Conservation (phyloP, 2,113 vertebrate genomes). For the Eublepharis macularius region DNA sequence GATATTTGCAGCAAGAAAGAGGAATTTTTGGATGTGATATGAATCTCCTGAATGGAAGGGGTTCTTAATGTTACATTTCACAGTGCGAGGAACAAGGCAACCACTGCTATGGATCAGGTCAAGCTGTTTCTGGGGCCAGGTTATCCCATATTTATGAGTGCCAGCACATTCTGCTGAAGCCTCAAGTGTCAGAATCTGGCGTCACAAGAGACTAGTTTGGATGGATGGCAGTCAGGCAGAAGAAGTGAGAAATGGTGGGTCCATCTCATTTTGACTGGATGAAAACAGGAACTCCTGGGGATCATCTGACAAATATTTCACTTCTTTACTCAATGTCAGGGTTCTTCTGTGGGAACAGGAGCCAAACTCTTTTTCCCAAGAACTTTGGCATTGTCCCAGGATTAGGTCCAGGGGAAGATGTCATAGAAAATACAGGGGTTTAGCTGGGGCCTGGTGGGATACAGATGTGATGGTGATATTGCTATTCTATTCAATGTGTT, state of each 20-base stretch:
- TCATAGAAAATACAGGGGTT: constrained; percentile 58
- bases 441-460: constrained; percentile 29
- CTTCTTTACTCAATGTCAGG: constrained; percentile 50
- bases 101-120: neutral
- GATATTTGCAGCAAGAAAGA: neutral
- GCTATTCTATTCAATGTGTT: neutral
- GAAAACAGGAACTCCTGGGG: neutral
- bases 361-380: constrained; percentile 55
- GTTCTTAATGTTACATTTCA: neutral
- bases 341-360: neutral
- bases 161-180: neutral
- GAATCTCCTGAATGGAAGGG: neutral
- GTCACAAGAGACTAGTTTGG: neutral
- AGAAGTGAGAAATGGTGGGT: neutral
- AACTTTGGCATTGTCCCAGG: constrained; percentile 53
- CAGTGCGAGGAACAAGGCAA: neutral
- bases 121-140: neutral
- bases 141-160: neutral
- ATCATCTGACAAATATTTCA: constrained; percentile 60
- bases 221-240: neutral
- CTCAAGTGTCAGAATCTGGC: neutral
- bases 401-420: constrained; percentile 61
- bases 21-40: neutral
- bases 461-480: constrained; percentile 41
- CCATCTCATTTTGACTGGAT: neutral